Evolutionary conservation across 37 sponge, comb jelly and placozoan species (phyloP), one percentile per base, ranked within the genome.

Genomic region (Cladorhizidae sp.): DNA sequence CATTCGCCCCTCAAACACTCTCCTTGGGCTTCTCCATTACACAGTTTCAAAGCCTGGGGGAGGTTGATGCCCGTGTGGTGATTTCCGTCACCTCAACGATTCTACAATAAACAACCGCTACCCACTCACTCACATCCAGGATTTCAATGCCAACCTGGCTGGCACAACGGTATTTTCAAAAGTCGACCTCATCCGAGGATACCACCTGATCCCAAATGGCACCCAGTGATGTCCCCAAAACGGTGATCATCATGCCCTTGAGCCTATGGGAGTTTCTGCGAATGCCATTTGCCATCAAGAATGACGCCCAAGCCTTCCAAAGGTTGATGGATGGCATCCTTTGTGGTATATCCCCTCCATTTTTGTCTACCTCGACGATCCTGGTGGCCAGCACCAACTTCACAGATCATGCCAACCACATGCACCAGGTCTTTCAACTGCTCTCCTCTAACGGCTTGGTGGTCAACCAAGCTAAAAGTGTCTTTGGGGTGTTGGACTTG

Each of bases 61-160:
- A 7, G 79, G 77, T 52, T 83, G 89, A 84, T 59, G 84, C 26
- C 89, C 84, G 0, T 83, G 89, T 72, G 89, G 80, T 36, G 84
- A 83, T 54, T 89, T 83, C 39, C 56, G 80, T 21, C 64, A 73
- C 1, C 80, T 89, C 31, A 90, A 90, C 76, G 57, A 76, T 25
- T 41, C 75, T 77, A 71, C 72, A 69, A 73, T 45, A 45, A 73
- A 75, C 0, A 85, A 83, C 73, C 39, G 79, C 23, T 88, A 88
- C 35, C 89, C 89, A 21, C 63, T 88, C 29, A 83, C 83, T 1
- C 89, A 88, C 40, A 61, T 88, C 17, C 84, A 88, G 37, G 79
- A 88, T 40, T 88, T 78, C 35, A 56, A 36, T 76, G 36, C 67
- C n/a, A 29, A 31, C 49, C 49, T 9, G 9, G 9, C 9, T 5